These are phyloP conservation scores for Chymomyza procnemis DNA, from an alignment of 2,888 invertebrate genomes.

Conservation along the genomic window DNA sequence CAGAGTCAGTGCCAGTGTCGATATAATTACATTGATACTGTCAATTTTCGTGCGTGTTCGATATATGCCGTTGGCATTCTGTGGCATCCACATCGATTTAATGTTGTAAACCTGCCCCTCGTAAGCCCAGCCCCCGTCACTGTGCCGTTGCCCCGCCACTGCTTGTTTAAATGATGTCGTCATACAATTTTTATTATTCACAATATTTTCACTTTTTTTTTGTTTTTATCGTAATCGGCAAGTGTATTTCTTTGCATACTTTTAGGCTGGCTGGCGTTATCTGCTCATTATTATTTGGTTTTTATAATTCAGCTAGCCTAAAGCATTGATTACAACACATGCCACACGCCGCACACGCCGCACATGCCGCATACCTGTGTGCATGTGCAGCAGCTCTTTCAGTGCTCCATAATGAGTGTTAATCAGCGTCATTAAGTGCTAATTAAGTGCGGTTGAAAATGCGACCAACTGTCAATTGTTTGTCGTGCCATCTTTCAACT, in stretches of 20 bases:
- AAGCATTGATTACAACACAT: slow-evolving; percentile 70
- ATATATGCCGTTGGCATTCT: slow-evolving; percentile 8
- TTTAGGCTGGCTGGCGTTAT: slow-evolving; percentile 54
- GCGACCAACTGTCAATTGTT: slow-evolving; percentile 72
- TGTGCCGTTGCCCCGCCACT: slow-evolving; percentile 7
- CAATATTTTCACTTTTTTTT: slow-evolving; percentile 46
- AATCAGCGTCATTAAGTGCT: slow-evolving; percentile 75
- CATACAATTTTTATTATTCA: slow-evolving; percentile 44
- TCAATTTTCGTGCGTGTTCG: slow-evolving; percentile 56
- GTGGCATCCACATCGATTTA: not conserved
- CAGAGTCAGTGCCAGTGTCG: slow-evolving; percentile 36
- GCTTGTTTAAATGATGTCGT: slow-evolving; percentile 47
- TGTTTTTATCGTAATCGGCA: slow-evolving; percentile 18
- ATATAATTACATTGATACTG: slow-evolving; percentile 76
- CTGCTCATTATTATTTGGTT: slow-evolving; percentile 6
- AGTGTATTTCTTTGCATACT: slow-evolving; percentile 60
- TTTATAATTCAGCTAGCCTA: slow-evolving; percentile 42
- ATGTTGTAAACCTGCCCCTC: slow-evolving; percentile 25
- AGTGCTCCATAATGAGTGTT: slow-evolving; percentile 66
- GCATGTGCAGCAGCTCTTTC: slow-evolving; percentile 4
- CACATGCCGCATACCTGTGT: slow-evolving; percentile 14
- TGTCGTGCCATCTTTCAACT: slow-evolving; percentile 20
- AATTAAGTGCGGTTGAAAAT: slow-evolving; percentile 73
- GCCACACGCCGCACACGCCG: slow-evolving; percentile 22
- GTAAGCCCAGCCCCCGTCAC: not conserved